Evolutionary conservation across 1,140 invertebrate species (phyloP), one percentile per base, ranked within the genome.

Genomic region (Lepidurus couesii): DNA sequence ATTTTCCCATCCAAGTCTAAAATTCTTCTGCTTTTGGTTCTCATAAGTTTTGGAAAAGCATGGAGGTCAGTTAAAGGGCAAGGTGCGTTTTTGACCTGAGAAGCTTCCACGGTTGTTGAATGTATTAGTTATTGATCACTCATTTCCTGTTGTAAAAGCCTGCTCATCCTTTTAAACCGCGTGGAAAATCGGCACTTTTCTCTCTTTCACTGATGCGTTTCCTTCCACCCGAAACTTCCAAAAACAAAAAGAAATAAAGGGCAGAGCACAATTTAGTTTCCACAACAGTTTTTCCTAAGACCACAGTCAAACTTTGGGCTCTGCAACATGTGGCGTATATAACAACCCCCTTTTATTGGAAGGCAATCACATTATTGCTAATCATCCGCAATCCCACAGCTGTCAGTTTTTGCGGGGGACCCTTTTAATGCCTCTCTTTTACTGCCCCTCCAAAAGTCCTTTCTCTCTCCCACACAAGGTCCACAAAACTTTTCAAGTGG

Each of bases 121-220:
- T 65, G 53, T 65, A 65, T 65, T 65, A 65, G 53, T 65, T 65
- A 65, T 65, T 65, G 53, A 65, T 65, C 53, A 65, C 53, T 65
- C 53, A 21, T 65, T 65, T 65, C 53, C 53, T 65, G 53, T 65
- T 65, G 53, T 65, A 65, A 65, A 65, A 65, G 53, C 53, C 21
- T 65, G 53, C 53, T 65, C 53, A 65, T 65, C 53, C 53, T 65
- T 34, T 65, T 65, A 65, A 65, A 65, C 53, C 53, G 53, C 53
- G 53, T 65, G 53, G 53, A 65, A 65, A 65, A 65, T 65, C 53
- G 53, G 53, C 53, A 65, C 53, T 65, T 65, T 65, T 65, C 53
- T 65, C 53, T 65, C 53, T 65, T 65, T 21, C 53, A 7, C 53
- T 65, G n/a, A n/a, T n/a, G 3, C 53, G 53, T 21, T 21, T 65